Evolutionary conservation across 2,888 invertebrate species (phyloP), one percentile per base, ranked within the genome.

Genomic region (Athalia circularis): DNA sequence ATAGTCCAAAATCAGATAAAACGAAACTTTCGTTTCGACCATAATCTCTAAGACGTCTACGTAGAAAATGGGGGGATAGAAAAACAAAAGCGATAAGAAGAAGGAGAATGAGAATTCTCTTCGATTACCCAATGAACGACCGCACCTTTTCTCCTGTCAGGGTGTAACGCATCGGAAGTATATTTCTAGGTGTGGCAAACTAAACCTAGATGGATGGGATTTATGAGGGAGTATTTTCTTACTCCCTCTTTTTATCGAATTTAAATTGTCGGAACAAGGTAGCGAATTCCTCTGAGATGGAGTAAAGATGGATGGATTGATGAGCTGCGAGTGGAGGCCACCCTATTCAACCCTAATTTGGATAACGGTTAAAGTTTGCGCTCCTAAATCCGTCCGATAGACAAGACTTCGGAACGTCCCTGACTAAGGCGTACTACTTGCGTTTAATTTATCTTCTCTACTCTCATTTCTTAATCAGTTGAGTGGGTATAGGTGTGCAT

Each of bases 201-300:
- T 62, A 75, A 75, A 75, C 75, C 75, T 64, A 75, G 75, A 75
- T 75, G 75, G 75, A 75, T 75, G 75, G 75, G 75, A 64, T 75
- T 75, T 50, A 64, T 75, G 75, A 61, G 75, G 45, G 13, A 62
- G 64, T 75, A 7, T 11, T 13, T 29, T 50, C 15, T 61, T 61
- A 9, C 15, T 75, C 50, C 11, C 50, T 61, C 64, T 75, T 75
- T 64, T 75, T 64, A 75, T 75, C 75, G 75, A 75, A 75, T 62
- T 75, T 62, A 75, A 62, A 75, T 75, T 64, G 75, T 75, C 75
- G 62, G 64, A 75, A 52, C 64, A 74, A 61, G 48, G 13, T 50
- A 67, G 67, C 29, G 11, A 68, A 52, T 29, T 47, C 15, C 72
- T 59, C 48, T n/a, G 72, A 72, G 62, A 62, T 57, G 6, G 11